Evolutionary conservation across 2,888 invertebrate genomes (phyloP).

Genomic region (Bombylius discolor): DNA sequence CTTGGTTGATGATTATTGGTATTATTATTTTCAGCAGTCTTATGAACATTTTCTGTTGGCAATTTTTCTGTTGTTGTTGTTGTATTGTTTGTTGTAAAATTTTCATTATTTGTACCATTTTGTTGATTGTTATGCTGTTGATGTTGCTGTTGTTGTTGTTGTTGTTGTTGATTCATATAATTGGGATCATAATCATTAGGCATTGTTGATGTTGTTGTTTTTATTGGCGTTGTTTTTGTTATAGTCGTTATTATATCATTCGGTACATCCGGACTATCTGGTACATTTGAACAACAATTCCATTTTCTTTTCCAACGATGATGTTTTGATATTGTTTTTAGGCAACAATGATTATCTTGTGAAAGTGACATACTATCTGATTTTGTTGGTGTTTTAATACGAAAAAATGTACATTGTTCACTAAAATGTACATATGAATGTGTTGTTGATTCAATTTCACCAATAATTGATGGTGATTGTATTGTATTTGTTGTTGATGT

Average conservation of each 20-base stretch:
- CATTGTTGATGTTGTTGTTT: conserved; percentile 16
- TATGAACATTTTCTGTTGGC: background rate
- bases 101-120: conserved; percentile 9
- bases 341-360: conserved; percentile 22
- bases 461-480: conserved; percentile 24
- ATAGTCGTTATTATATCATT: conserved; percentile 37
- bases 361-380: conserved; percentile 11
- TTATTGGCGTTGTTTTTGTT: conserved; percentile 16
- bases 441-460: conserved; percentile 20
- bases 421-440: conserved; percentile 27
- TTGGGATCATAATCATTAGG: conserved; percentile 10
- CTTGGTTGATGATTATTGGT: background rate
- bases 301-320: conserved; percentile 41
- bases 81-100: conserved; percentile 7
- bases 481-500: conserved; percentile 19
- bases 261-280: conserved; percentile 46
- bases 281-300: conserved; percentile 46
- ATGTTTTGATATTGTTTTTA: conserved; percentile 34
- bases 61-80: conserved; percentile 4
- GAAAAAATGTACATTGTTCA: conserved; percentile 35
- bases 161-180: conserved; percentile 14
- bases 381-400: conserved; percentile 25
- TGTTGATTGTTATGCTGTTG: background rate
- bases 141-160: background rate
- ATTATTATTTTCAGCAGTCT: background rate